Conservation (phyloP, 2,888 invertebrate species). For the Helleia helle region DNA sequence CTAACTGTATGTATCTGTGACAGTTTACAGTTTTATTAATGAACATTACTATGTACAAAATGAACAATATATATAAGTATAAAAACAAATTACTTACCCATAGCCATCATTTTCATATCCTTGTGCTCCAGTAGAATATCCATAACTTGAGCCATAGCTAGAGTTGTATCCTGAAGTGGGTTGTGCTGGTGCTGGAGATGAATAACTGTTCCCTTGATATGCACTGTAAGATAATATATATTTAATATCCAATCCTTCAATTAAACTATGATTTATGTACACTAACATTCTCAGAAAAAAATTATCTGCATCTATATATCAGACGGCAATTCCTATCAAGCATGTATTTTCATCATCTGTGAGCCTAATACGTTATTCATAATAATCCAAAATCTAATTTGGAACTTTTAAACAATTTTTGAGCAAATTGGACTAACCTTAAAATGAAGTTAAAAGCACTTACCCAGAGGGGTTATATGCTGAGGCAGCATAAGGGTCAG, state of each 20-base stretch:
- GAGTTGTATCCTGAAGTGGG: constrained; percentile 45
- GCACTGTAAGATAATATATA: too few relatives aligned
- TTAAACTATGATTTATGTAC: too few relatives aligned
- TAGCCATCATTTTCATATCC: constrained; percentile 57
- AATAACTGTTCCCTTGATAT: constrained; percentile 50
- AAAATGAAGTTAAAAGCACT: too few relatives aligned
- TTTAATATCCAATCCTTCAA: neutral
- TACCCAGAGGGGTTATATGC: constrained; percentile 52
- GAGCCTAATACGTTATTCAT: too few relatives aligned
- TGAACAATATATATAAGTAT: neutral
- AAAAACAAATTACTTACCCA: constrained; percentile 34
- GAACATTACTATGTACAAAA: too few relatives aligned
- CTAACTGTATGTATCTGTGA: too few relatives aligned
- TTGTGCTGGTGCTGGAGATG: constrained; percentile 42
- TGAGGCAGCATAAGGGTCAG: constrained; percentile 50
- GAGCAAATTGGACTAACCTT: too few relatives aligned
- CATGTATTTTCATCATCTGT: constrained; percentile 25
- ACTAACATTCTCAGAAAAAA: constrained; percentile 35
- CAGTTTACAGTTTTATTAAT: too few relatives aligned
- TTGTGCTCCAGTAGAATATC: constrained; percentile 52
- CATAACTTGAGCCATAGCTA: constrained; percentile 47
- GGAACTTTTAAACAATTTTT: too few relatives aligned
- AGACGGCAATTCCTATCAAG: constrained; percentile 69
- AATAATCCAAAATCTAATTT: too few relatives aligned
- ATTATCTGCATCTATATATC: constrained; percentile 59